Base-by-base conservation (phyloP, 2,113 vertebrate genomes). In the Odontesthes bonariensis region DNA sequence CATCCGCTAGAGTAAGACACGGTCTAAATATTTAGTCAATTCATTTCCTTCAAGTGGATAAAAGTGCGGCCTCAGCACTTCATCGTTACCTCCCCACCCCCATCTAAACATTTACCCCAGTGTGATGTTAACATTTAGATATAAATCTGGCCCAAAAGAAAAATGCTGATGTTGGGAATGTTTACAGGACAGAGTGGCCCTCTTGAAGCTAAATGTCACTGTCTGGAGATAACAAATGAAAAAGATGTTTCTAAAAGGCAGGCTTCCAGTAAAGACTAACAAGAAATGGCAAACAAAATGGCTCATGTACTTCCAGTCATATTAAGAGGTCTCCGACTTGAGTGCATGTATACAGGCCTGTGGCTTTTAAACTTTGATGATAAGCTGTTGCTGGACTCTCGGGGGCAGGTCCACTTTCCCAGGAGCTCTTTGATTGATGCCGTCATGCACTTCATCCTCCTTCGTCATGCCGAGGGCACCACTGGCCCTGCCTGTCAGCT, bases 21-120 rank as follows among this genome's bases (percentile, higher is more conserved):
- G 70, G 73, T 87, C 81, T 93, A 94, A 94, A 95, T 94, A 94
- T 94, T 95, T 94, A 89, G 81, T 63, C 77, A 69, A 73, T 80
- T 89, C 78, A 87, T 91, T 91, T 93, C 91, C 88, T 85, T 77
- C 70, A 69, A 74, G 63, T 85, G 81, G 81, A 87, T 80, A 54
- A 85, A 88, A 65, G 84, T 70, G 35, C 35, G 8, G 66, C 66
- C 64, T 72, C 73, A 79, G 82, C 81, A 40, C 64, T 66, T 88
- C 75, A 74, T 83, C 72, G 64, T 83, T 73, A 49, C 75, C 66
- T 53, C 13, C 81, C 71, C 62, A 9, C 60, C 27, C 27, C 27
- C 77, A 73, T 90, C 82, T 88, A 92, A 95, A 95, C 91, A 94
- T 92, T 93, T 92, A 90, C 74, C 61, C 86, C 54, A 74, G 82